phyloP scores from a whole-genome alignment of 1,140 invertebrate genomes.

The Periplaneta americana region DNA sequence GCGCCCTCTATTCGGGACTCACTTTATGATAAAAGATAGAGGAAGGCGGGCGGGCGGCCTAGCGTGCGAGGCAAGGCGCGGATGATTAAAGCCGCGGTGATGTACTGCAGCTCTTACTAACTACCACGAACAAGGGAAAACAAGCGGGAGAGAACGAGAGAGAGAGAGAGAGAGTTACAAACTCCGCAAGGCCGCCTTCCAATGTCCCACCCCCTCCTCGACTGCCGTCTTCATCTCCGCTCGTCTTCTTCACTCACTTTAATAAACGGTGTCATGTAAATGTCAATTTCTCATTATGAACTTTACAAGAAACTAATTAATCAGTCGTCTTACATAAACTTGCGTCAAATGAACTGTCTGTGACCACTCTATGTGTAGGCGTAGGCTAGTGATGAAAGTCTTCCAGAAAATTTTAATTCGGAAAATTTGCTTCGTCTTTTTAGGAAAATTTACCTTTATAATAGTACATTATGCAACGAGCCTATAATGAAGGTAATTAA shows the following conservation, averaged over 20 bases:
- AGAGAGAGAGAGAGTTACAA: not conserved
- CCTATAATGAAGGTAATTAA: too few species aligned
- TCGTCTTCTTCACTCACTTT: not conserved
- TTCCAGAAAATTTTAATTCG: too few species aligned
- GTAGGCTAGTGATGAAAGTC: too few species aligned
- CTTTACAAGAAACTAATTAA: too few species aligned
- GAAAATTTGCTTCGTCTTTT: too few species aligned
- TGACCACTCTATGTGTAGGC: too few species aligned
- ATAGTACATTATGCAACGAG: too few species aligned
- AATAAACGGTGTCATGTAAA: too few species aligned
- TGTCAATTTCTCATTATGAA: too few species aligned
- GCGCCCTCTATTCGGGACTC: constrained; percentile 13
- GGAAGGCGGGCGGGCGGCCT: not conserved
- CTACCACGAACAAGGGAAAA: constrained; percentile 12
- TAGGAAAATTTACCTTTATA: too few species aligned
- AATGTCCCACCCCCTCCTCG: constrained; percentile 7
- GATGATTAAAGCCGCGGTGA: constrained; percentile 21
- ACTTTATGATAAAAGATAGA: constrained; percentile 20
- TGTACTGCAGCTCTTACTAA: constrained; percentile 17
- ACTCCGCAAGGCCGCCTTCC: not conserved
- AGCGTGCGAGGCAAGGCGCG: constrained; percentile 4
- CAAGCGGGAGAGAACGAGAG: not conserved
- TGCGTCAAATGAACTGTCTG: too few species aligned
- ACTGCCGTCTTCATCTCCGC: constrained; percentile 2
- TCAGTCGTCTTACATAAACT: too few species aligned